Conservation (phyloP, 2,113 vertebrate genomes). For the Festucalex cinctus region DNA sequence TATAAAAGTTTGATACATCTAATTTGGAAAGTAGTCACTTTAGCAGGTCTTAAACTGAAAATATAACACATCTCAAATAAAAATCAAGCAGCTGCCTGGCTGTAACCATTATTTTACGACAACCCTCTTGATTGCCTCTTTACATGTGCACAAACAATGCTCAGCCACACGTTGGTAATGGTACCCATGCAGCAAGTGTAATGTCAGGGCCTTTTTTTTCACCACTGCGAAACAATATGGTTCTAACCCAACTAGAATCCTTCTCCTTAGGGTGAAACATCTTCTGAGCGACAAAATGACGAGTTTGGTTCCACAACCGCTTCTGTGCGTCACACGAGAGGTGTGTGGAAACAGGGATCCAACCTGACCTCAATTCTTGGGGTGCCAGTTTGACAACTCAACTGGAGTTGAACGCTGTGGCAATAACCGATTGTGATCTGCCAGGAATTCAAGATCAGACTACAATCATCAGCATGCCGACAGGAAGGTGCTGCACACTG, state of each 20-base stretch:
- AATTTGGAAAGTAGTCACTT: not conserved
- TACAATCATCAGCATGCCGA: no score
- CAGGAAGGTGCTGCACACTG: no score
- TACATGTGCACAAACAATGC: constrained; percentile 13
- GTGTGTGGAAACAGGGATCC: not conserved
- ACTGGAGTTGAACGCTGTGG: not conserved
- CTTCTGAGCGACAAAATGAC: constrained; percentile 11
- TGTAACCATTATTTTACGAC: constrained; percentile 6
- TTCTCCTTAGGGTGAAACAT: constrained; percentile 21
- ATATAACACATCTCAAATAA: not conserved
- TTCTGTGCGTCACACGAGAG: not conserved
- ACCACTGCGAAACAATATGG: constrained; percentile 11
- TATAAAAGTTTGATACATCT: not conserved
- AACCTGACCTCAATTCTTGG: not conserved
- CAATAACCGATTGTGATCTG: no score
- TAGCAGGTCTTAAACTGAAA: not conserved
- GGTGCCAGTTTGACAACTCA: not conserved
- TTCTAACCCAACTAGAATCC: constrained; percentile 15
- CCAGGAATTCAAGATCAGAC: no score
- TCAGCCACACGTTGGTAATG: constrained; percentile 10
- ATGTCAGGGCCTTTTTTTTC: not conserved
- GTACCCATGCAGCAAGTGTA: constrained; percentile 6
- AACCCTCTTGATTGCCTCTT: not conserved
- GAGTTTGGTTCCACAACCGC: not conserved
- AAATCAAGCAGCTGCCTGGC: constrained; percentile 5